phyloP scores from a whole-genome alignment of 2,888 invertebrate species.

The Cryptus viduatorius region DNA sequence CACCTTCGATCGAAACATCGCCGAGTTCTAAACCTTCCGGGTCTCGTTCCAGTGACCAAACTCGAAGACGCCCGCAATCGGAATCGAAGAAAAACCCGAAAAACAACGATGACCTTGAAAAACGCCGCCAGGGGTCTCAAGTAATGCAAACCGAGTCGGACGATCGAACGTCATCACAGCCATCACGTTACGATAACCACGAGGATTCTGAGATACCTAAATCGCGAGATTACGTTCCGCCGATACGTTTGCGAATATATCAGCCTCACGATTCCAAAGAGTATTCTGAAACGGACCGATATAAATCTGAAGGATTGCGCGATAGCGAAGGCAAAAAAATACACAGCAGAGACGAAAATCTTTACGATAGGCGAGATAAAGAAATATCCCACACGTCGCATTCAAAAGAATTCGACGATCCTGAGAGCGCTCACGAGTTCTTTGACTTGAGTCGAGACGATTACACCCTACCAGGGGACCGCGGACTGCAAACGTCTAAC shows the following conservation, averaged over 20 bases:
- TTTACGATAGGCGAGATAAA: neutral
- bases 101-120: conserved; percentile 9
- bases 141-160: neutral
- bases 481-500: neutral
- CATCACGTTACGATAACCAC: neutral
- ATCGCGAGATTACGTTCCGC: neutral
- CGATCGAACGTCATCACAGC: neutral
- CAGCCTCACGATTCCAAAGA: conserved; percentile 9
- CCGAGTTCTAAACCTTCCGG: neutral
- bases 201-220: neutral
- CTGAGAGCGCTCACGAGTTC: conserved; percentile 69
- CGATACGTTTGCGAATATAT: conserved; percentile 15
- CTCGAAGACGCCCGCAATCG: neutral
- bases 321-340: conserved; percentile 10
- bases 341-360: neutral
- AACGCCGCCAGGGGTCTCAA: neutral
- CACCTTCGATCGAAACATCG: conserved; percentile 13
- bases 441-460: conserved; percentile 70
- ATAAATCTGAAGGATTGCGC: neutral
- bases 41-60: neutral
- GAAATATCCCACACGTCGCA: conserved; percentile 9
- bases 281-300: conserved; percentile 1
- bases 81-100: neutral
- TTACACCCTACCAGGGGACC: conserved; percentile 64
- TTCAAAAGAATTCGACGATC: conserved; percentile 58